Evolutionary conservation across 1,140 invertebrate species (phyloP), one percentile per base, ranked within the genome.

Genomic region (Choristoneura fumiferana): DNA sequence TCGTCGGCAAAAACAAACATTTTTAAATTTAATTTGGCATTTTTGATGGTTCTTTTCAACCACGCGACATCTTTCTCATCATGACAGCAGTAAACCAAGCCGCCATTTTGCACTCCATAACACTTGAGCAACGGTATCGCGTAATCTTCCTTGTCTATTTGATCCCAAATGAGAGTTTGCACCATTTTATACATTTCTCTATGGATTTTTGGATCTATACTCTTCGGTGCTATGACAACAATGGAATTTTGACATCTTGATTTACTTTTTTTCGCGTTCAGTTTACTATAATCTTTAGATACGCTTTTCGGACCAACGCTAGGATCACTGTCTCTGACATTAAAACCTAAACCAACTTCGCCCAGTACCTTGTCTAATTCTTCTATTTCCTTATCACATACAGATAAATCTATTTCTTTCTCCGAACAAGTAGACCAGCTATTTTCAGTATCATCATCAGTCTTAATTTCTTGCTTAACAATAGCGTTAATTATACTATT

Each of bases 21-120:
- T 49, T 49, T 12, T 29, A 49, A 29, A 33, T 49, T 17, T 18
- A 57, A 14, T 18, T 35, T 35, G 34, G 55, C 18, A 43, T 4
- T 29, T 14, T 14, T 39, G 37, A 45, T 57, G 0, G 40, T 22
- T 34, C 34, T 45, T 45, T 43, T 57, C 13, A 57, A n/a, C 55
- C 55, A 57, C 12, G 22, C 17, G 40, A 34, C 40, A 54, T 35
- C 56, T 4, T 63, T 43, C 37, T 70, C 60, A n/a, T 64, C 57
- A 13, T 73, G 67, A 45, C 74, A 81, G 58, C 58, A 63, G 13
- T 78, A 78, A 0, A 74, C 13, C 9, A 81, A 36, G 0, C 55
- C 61, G 38, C 63, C 67, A 40, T 71, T 54, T 62, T 71, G 59
- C 4, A 69, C 15, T 4, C 78, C 76, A 33, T 67, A 59, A 45